Evolutionary conservation across 2,888 invertebrate genomes (phyloP), one percentile per base, ranked within the genome.

Genomic region (Patella depressa): DNA sequence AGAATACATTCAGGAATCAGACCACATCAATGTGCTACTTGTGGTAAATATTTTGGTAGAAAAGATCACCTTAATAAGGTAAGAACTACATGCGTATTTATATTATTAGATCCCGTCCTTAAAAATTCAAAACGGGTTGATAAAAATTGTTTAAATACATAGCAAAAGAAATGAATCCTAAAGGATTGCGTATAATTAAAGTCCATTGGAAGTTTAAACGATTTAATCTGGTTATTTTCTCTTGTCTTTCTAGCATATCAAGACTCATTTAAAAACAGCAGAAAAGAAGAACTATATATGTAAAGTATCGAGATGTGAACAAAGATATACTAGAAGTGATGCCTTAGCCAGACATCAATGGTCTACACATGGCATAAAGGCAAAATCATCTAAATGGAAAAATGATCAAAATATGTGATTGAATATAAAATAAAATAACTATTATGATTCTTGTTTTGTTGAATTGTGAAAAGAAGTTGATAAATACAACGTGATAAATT

Each of bases 1-100:
- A 93, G 97, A 87, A 98, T 97, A 91, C 97, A 98, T 92, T 96
- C 96, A 71, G 97, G 97, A 15, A 97, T 97, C 93, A 97, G 97
- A 90, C 97, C 97, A 2, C 97, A 97, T 91, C 96, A 96, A 83
- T 95, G 92, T 96, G 96, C 92, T 95, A 95, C 97, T 83, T 98
- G 97, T 91, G 95, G 97, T 88, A 98, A 97, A 93, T 71, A 80
- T 17, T 84, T 84, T 72, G 82, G 82, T 19, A 78, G 84, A 15
- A 84, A 83, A 69, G 84, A 84, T 65, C 84, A 84, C 34, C 93
- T 96, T 79, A 94, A 96, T 87, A 96, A 84, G 78, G 83, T 83
- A 53, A 54, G 65, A 19, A 65, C 34, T 34, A 3, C 7, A 7
- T 34, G 34, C 34, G 34, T 34, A 34, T 34, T 34, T 34, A 34